phyloP scores from a whole-genome alignment of 2,888 invertebrate genomes.

The Salticus scenicus region DNA sequence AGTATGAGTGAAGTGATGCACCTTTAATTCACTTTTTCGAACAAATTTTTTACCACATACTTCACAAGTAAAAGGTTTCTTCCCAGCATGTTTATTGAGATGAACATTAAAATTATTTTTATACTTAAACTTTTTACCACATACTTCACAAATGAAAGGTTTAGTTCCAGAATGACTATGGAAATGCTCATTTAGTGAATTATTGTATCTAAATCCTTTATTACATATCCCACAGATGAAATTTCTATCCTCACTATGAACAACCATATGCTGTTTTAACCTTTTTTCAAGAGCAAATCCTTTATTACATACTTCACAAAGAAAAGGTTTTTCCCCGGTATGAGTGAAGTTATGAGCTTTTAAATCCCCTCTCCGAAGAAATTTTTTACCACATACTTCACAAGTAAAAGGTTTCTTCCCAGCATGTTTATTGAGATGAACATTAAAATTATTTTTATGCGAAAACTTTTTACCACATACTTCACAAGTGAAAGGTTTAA shows the following conservation, averaged over 20 bases:
- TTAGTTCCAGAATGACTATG: not conserved
- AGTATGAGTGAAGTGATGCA: not conserved
- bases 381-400: not conserved
- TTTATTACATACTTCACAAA: not conserved
- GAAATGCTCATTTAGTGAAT: not conserved
- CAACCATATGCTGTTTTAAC: too few relatives aligned
- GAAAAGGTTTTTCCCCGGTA: not conserved
- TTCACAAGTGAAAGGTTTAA: not conserved
- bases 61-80: not conserved
- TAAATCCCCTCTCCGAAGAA: not conserved
- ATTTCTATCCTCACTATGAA: too few relatives aligned
- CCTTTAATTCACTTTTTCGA: not conserved
- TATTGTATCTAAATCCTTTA: not conserved
- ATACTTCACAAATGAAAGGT: not conserved
- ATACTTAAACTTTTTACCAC: not conserved
- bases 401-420: not conserved
- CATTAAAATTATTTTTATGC: too few relatives aligned
- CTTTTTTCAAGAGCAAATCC: not conserved
- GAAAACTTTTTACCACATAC: not conserved
- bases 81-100: not conserved
- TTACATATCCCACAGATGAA: not conserved
- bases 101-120: not conserved
- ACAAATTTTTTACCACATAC: not conserved
- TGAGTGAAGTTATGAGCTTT: not conserved
- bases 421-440: too few relatives aligned